Evolutionary conservation across 2,888 invertebrate species (phyloP), one percentile per base, ranked within the genome.

Genomic region (Criorhina ranunculi): DNA sequence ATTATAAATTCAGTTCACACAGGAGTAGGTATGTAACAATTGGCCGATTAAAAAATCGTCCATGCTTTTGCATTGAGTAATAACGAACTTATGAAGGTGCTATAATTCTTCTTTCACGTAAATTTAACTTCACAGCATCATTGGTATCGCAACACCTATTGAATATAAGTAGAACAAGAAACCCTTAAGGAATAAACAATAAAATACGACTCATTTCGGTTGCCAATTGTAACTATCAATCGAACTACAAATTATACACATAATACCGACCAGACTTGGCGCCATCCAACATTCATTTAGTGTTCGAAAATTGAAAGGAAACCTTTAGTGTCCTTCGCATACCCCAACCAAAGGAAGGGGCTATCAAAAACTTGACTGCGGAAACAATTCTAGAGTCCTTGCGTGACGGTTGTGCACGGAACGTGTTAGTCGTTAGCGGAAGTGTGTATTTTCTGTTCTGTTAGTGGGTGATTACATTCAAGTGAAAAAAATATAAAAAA

Each of bases 321-420:
- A 62, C 46, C 31, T 42, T 76, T 75, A 66, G 66, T 76, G 42
- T 76, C 67, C 49, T 42, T 51, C 51, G 44, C 62, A 33, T 17
- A 37, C 29, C 19, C 15, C 46, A 57, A 5, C 9, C 12, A 51
- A 0, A 31, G 57, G 49, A 57, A 31, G 15, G 29, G 31, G 66
- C 37, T 46, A 66, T 40, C 40, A 44, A 33, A 64, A 40, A 31
- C 15, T 8, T 24, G 17, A 49, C 67, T 51, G n/a, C 44, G 55
- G 62, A 62, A 53, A 70, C 19, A 67, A 51, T 44, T 46, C 15
- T 9, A 12, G 5, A 46, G 76, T 51, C 51, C 31, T 76, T 76
- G 76, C 76, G 76, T 76, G 76, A 67, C 76, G 51, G 33, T 46
- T 49, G 37, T 49, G 37, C 29, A 62, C 12, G 40, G 46, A 67